A percentile compares a stretch with the other conserved stretches of the same genome.
Conservation (phyloP, 2,113 vertebrate species). For the Aptenodytes patagonicus region DNA sequence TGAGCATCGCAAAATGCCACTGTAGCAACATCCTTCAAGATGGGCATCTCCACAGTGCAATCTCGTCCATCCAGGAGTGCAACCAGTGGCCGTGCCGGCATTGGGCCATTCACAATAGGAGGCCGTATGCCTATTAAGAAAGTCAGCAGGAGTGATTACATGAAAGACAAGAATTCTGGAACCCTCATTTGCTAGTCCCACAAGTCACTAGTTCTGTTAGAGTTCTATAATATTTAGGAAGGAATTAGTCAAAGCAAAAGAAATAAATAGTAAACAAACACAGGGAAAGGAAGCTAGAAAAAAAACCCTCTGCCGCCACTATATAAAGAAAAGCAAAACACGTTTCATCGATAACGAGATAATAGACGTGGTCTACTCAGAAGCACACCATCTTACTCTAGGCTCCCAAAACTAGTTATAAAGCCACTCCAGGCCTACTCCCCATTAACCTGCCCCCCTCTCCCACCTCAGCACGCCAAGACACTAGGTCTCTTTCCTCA, state of each 20-base stretch:
- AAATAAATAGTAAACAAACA: neutral
- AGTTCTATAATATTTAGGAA: neutral
- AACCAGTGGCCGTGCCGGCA: constrained; percentile 89
- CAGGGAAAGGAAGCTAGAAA: neutral
- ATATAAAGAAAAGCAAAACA: neutral
- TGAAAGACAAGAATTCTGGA: neutral
- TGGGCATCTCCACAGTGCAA: constrained; percentile 92
- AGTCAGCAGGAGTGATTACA: neutral
- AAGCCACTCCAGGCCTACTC: neutral
- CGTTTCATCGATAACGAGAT: neutral
- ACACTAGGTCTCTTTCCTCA: neutral
- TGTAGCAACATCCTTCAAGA: constrained; percentile 90
- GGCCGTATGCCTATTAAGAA: constrained; percentile 83
- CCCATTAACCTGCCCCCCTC: neutral
- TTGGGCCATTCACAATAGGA: constrained; percentile 88
- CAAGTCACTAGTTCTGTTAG: neutral
- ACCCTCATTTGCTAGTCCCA: neutral
- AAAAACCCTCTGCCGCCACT: neutral
- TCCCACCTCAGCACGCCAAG: neutral
- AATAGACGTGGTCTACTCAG: neutral
- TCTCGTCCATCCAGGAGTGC: constrained; percentile 89
- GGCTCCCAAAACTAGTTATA: neutral
- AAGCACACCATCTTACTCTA: neutral
- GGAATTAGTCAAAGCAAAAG: constrained; percentile 47
- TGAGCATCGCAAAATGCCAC: constrained; percentile 92